Base-by-base conservation (phyloP, 2,113 vertebrate species). In the Sinocyclocheilus grahami region DNA sequence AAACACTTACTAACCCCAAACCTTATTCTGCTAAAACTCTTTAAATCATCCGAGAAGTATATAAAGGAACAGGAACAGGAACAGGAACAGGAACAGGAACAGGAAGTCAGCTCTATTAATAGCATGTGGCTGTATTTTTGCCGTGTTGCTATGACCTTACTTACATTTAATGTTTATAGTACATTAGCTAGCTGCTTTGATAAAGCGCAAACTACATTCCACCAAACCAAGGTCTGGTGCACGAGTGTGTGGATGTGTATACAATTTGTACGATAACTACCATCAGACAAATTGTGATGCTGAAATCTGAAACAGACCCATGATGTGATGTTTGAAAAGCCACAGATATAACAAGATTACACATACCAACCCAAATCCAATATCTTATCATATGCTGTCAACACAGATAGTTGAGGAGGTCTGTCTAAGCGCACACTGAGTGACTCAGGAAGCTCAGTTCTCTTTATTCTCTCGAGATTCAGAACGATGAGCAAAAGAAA, bases 31-130 rank as follows among this genome's bases (percentile, higher is more conserved):
- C 46, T 51, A 22, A 55, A 84, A 79, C 55, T 51, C 14, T 78
- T 71, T 78, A 77, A 77, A 65, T 1, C 16, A n/a, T 79, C 46
- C 60, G 48, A 51, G 65, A 88, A 78, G 37, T 65, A 27, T 27
- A 27, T 27, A 76, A 81, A 12, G 42, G 24, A 77, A 87, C 63
- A 33, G 63, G 63, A 71, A 48, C 46, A 48, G 46, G n/a, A n/a
- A n/a, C n/a, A n/a, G n/a, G n/a, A n/a, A n/a, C n/a, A 12, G 42
- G 24, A 77, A 87, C 63, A 33, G 63, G 46, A 89, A 84, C 65
- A 88, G 88, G 83, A 90, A 90, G 78, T 13, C 6, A n/a, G 60
- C 18, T 86, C 83, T 89, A 89, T 85, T 85, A 85, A 85, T 87
- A 89, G 88, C 27, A 72, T 4, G 0, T 39, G 10, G 39, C 18